Evolutionary conservation across 2,113 vertebrate species (phyloP), one percentile per base, ranked within the genome.

Genomic region (Mionectes macconnelli): DNA sequence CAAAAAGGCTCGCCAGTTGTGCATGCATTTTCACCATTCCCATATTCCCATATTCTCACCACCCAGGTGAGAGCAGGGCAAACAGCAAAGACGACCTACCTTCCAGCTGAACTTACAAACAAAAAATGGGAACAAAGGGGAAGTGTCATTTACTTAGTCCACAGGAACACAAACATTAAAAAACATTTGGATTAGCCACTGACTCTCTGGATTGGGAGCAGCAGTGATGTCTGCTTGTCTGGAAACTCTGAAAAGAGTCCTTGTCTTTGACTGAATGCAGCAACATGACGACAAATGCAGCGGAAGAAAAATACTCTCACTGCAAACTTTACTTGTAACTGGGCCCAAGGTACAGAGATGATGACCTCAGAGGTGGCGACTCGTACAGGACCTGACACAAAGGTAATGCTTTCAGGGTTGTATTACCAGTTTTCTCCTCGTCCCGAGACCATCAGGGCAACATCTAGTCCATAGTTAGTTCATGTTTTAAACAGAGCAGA

Each of bases 141-240:
- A 94, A 88, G 82, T 87, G 63, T 90, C 84, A 89, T 96, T 96
- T 88, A 84, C 87, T 90, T 80, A 89, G 87, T 96, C 87, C 93
- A 90, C 90, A 88, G 60, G 84, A 95, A 91, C 24, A 94, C 91
- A 96, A 96, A 94, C 68, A 89, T 90, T 90, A 90, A 95, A 94
- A 92, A 90, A 95, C 89, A 62, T 90, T 96, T 94, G 93, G 91
- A 94, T 95, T 95, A 95, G 94, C 79, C 74, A 75, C 42, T 3
- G 53, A 95, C 67, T 68, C 87, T 94, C 88, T 90, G 93, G 93
- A 95, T 1, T 79, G 55, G 94, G 74, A 97, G 76, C 72, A 93
- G 92, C 92, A 93, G 84, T 17, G 63, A 94, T 94, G 93, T 91
- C 94, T 92, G 91, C 85, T 93, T 68, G 87, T 93, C 92, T 94